Percentiles rank a stretch among this genome's conserved stretches.
These are phyloP conservation scores for Frankliniella fusca DNA, from an alignment of 2,888 invertebrate genomes.

Conservation along the genomic window DNA sequence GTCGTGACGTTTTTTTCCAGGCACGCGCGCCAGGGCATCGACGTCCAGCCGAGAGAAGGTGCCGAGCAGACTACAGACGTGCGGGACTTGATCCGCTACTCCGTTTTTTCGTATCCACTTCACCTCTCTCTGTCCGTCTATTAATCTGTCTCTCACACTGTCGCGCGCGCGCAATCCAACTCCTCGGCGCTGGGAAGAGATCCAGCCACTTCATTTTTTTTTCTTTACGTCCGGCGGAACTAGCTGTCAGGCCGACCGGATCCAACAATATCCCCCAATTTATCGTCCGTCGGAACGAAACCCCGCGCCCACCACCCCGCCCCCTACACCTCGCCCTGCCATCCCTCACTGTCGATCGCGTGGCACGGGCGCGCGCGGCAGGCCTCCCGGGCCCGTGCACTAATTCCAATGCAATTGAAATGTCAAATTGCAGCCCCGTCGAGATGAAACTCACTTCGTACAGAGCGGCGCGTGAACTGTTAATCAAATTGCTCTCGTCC, in stretches of 20 bases:
- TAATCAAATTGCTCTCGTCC: background rate
- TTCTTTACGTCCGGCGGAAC: background rate
- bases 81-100: no score
- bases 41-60: no score
- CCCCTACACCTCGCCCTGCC: background rate
- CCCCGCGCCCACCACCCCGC: background rate
- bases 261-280: background rate
- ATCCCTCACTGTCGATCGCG: conserved; percentile 9
- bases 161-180: background rate
- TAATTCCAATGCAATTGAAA: background rate
- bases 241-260: background rate
- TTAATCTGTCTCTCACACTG: background rate
- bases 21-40: no score
- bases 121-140: background rate
- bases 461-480: background rate
- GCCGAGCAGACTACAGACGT: no score
- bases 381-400: background rate
- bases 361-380: background rate
- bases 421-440: background rate
- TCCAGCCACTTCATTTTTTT: background rate
- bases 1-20: no score
- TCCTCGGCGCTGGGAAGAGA: no score
- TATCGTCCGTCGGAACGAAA: background rate
- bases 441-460: no score
- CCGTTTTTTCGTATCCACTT: background rate